Conservation (phyloP, 1,140 invertebrate species). For the Probaryconus sp. region DNA sequence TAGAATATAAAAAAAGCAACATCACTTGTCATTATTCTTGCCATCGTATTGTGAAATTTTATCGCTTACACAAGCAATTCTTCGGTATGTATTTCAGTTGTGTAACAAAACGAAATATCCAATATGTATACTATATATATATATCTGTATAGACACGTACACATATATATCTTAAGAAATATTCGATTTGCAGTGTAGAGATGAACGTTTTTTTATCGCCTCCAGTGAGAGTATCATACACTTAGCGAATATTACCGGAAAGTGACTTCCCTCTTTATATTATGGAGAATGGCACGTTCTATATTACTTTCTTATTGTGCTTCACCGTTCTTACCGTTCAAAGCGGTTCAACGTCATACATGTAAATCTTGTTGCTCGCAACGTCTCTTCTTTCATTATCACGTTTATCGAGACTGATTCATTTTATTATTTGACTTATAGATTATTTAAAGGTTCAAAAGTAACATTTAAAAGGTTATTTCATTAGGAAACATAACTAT, state of each 20-base stretch:
- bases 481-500: too few species aligned
- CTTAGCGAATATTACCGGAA: constrained; percentile 47
- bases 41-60: constrained; percentile 1
- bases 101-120: constrained; percentile 34
- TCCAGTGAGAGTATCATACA: constrained; percentile 43
- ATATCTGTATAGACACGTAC: too few species aligned
- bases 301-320: constrained; percentile 59
- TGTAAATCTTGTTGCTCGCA: constrained; percentile 45
- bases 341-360: constrained; percentile 46
- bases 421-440: too few species aligned
- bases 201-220: constrained; percentile 52
- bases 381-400: constrained; percentile 45
- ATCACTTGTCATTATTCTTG: constrained; percentile 3
- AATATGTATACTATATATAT: too few species aligned
- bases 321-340: constrained; percentile 48
- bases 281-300: constrained; percentile 36
- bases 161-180: constrained; percentile 41
- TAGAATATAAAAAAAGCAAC: too few species aligned
- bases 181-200: constrained; percentile 40
- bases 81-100: constrained; percentile 18
- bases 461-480: constrained; percentile 7
- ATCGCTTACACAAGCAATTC: constrained; percentile 18
- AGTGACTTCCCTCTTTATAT: constrained; percentile 38
- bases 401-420: constrained; percentile 27
- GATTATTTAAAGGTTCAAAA: too few species aligned